Conservation (phyloP, 1,140 invertebrate species). For the Sweltsa coloradensis region DNA sequence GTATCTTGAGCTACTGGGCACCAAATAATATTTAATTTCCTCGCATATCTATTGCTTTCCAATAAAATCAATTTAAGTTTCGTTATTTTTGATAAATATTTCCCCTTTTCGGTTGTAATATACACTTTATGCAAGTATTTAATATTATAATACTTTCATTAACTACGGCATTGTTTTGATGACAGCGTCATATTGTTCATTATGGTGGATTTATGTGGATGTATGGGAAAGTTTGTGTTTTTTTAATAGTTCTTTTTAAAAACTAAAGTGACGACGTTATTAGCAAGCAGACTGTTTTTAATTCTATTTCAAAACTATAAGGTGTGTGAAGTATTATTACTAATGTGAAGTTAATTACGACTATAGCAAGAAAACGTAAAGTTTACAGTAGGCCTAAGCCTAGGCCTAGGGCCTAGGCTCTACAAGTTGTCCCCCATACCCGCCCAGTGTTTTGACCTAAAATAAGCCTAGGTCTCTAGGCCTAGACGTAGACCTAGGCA, state of each 20-base stretch:
- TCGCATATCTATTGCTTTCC: neutral
- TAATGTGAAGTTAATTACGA: neutral
- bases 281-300: neutral
- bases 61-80: conserved; percentile 2
- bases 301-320: neutral
- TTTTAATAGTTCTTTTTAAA: neutral
- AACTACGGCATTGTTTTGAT: conserved; percentile 14
- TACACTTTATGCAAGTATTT: too few species aligned
- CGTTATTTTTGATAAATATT: neutral
- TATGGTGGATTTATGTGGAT: conserved; percentile 15
- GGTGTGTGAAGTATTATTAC: neutral
- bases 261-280: neutral
- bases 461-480: conserved; percentile 8
- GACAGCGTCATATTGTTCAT: conserved; percentile 27
- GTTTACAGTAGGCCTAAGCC: neutral
- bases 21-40: neutral
- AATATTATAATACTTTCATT: neutral
- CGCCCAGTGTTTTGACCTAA: conserved; percentile 2
- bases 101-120: neutral
- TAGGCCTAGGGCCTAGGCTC: neutral
- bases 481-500: too few species aligned
- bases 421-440: too few species aligned
- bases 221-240: conserved; percentile 2
- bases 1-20: neutral
- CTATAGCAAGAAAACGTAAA: neutral